A percentile compares a stretch with the other conserved stretches of the same genome.
Conservation (phyloP, 2,888 invertebrate species). For the Cheilosia grossa region DNA sequence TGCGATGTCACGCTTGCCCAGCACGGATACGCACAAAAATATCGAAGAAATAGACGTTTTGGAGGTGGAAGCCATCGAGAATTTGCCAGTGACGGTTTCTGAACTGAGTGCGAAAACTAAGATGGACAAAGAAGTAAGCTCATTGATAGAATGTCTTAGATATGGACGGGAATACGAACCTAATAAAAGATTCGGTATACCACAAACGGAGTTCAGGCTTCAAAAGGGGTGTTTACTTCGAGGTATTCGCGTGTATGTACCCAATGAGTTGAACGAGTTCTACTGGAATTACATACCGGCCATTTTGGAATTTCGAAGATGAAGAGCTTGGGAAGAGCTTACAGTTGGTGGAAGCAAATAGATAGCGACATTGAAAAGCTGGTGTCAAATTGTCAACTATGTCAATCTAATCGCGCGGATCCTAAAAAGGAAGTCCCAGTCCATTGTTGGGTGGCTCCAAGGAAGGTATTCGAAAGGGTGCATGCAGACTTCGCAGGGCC, state of each 20-base stretch:
- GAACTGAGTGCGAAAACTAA: conserved; percentile 42
- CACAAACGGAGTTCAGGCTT: conserved; percentile 56
- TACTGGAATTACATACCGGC: conserved; percentile 65
- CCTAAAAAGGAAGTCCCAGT: no score
- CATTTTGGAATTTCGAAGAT: conserved; percentile 48
- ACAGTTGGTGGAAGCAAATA: no score
- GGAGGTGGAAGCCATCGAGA: conserved; percentile 42
- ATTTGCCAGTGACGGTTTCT: conserved; percentile 53
- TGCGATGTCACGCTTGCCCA: no score
- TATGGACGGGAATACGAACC: conserved; percentile 39
- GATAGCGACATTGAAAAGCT: no score
- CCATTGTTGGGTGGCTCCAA: conserved; percentile 47
- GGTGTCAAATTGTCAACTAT: no score
- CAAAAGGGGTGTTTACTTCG: conserved; percentile 55
- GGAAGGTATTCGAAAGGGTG: conserved; percentile 70
- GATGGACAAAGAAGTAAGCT: conserved; percentile 35
- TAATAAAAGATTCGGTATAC: conserved; percentile 45
- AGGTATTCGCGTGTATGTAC: conserved; percentile 29
- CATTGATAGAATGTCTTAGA: no score
- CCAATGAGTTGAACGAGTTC: conserved; percentile 50
- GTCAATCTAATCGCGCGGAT: no score
- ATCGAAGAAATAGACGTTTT: conserved; percentile 48
- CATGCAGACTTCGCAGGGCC: conserved; percentile 75
- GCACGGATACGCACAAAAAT: no score
- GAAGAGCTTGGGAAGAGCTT: conserved; percentile 72